Base-by-base conservation (phyloP, 2,797 vertebrate genomes). In the Acanthiza pusilla region DNA sequence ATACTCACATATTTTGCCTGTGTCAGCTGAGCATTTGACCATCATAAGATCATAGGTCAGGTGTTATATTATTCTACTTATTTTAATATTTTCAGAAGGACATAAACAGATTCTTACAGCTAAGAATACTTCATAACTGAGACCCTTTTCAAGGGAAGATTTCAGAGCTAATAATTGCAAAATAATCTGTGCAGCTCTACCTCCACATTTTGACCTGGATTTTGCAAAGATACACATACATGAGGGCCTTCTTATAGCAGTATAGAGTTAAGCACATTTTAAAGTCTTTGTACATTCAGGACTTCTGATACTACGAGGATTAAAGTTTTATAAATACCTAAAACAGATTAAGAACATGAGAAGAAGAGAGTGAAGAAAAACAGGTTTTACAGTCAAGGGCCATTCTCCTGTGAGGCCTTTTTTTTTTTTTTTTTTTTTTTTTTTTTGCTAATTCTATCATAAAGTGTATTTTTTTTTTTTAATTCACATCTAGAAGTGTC, bases 321-420 rank as follows among this genome's bases (percentile, higher is more conserved):
- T 95, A 88, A 89, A 84, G 55, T 81, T 93, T 94, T 92, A 79
- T 90, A 88, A 96, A 96, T 84, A 93, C 55, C 82, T 88, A 86
- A 94, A 92, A 60, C 74, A 82, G 88, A 89, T 91, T 88, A 95
- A 89, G 82, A 92, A 86, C 58, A 47, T 53, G 66, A 89, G 68
- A 88, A 83, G 58, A 4, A 85, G 63, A 89, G 48, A 81, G 40
- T 75, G 66, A 82, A 85, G 63, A 91, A 73, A 72, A 93, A 66
- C 58, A 76, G 50, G 45, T 63, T 88, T 87, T 80, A 30, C 32
- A 88, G 48, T 57, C 34, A 75, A 70, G 40, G 73, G 32, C 47
- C 62, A 11, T 83, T 92, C 72, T 88, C 40, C 30, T 18, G 61
- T 79, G n/a, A 55, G 9, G 30, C 22, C 14, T 61, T 84, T 78